Base-by-base conservation (phyloP, 2,113 vertebrate species). In the Potamarius usumacintae region DNA sequence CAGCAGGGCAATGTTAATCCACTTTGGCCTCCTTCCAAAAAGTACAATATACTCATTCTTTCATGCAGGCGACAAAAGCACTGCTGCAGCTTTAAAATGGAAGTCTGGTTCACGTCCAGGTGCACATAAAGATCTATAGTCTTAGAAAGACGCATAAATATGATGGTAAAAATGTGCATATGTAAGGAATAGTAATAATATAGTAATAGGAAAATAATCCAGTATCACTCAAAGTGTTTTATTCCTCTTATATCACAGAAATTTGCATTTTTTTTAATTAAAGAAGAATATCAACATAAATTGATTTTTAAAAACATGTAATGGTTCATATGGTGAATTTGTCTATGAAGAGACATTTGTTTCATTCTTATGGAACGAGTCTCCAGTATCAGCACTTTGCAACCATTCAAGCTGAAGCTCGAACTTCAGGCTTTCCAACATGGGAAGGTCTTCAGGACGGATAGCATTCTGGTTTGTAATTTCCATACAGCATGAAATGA, bases 1-100 rank as follows among this genome's bases (percentile, higher is more conserved):
- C 65, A 87, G 65, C 79, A n/a, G 67, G 22, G 52, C 55, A 58
- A 71, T 71, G 52, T 55, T 86, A 81, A 72, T 82, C 79, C 83
- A 72, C 63, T 62, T 81, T 82, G 79, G 79, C 79, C 65, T 74
- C 30, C 25, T 82, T 82, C 86, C 79, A 72, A 50, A 57, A 52
- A 82, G 78, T 62, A 58, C 65, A 72, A 48, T 82, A 72, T 48
- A 82, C 55, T 82, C 67, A 34, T 87, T 74, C 53, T 52, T 67
- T 72, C 12, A 48, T 74, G 34, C 52, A 80, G 85, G 63, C 9
- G 74, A 18, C n/a, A 42, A 30, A 67, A 62, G 15, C 58, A 67
- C 42, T 69, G 74, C 27, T 86, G 76, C 85, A 86, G 76, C 76
- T 69, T n/a, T 30, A 55, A 25, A 27, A 11, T 55, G 48, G 4